Percentiles rank a stretch among this genome's conserved stretches.
Evolutionary conservation across 2,888 invertebrate species (phyloP).

Genomic region (Leptinotarsa peninsularis): DNA sequence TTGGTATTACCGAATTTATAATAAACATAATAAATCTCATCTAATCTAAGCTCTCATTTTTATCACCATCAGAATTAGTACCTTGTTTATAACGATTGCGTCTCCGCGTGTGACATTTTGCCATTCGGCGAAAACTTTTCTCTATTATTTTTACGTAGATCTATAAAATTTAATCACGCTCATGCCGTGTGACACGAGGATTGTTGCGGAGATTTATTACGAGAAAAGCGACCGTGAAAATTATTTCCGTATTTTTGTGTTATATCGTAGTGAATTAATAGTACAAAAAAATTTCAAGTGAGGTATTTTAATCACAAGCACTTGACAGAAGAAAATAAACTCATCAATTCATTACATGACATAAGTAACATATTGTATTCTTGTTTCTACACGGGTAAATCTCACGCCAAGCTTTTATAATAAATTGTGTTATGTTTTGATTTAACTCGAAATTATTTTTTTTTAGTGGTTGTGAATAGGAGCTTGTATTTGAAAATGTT

Average conservation of each 20-base stretch:
- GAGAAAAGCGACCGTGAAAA: conserved; percentile 6
- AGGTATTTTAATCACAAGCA: too few species aligned
- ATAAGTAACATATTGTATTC: too few species aligned
- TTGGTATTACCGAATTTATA: not conserved
- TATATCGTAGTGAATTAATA: not conserved
- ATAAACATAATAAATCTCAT: not conserved
- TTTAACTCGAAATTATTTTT: too few species aligned
- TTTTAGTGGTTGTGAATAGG: too few species aligned
- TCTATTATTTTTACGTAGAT: not conserved
- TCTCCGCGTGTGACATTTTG: not conserved
- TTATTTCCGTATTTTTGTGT: not conserved
- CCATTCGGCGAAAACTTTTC: not conserved
- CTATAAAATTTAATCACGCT: conserved; percentile 1
- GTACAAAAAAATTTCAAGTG: too few species aligned
- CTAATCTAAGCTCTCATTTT: not conserved
- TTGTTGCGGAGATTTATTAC: conserved; percentile 1
- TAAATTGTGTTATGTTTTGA: too few species aligned
- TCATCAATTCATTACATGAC: too few species aligned
- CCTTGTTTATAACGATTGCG: not conserved
- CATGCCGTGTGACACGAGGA: not conserved
- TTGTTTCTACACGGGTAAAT: too few species aligned
- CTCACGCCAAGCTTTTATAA: too few species aligned
- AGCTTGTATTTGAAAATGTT: too few species aligned
- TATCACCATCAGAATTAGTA: not conserved
- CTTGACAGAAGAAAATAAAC: too few species aligned